Conservation (phyloP, 2,113 vertebrate genomes). For the Pipra filicauda region DNA sequence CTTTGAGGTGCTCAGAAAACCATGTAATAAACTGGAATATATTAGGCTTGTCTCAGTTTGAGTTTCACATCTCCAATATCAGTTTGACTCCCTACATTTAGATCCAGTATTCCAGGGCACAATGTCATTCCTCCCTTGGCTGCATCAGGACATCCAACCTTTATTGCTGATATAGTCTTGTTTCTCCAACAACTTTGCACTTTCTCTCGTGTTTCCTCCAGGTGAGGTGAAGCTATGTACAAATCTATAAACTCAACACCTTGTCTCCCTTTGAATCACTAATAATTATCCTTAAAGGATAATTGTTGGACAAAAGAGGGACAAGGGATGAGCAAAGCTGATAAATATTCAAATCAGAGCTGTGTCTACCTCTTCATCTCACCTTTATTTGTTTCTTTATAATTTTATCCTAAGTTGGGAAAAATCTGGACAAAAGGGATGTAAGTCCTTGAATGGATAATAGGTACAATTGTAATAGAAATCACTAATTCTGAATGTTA, state of each 20-base stretch:
- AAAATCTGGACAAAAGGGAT: neutral
- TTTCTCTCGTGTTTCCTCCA: neutral
- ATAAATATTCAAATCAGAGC: neutral
- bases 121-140: neutral
- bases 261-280: neutral
- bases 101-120: neutral
- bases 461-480: neutral
- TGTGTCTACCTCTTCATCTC: neutral
- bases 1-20: neutral
- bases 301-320: neutral
- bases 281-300: neutral
- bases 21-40: neutral
- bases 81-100: neutral
- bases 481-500: neutral
- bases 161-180: neutral
- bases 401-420: neutral
- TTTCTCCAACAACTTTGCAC: neutral
- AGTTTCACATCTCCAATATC: neutral
- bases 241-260: neutral
- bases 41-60: neutral
- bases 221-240: neutral
- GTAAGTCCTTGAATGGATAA: neutral
- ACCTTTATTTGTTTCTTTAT: neutral
- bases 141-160: neutral
- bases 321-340: neutral